phyloP scores from a whole-genome alignment of 2,113 vertebrate species.

The Tupaia chinensis region DNA sequence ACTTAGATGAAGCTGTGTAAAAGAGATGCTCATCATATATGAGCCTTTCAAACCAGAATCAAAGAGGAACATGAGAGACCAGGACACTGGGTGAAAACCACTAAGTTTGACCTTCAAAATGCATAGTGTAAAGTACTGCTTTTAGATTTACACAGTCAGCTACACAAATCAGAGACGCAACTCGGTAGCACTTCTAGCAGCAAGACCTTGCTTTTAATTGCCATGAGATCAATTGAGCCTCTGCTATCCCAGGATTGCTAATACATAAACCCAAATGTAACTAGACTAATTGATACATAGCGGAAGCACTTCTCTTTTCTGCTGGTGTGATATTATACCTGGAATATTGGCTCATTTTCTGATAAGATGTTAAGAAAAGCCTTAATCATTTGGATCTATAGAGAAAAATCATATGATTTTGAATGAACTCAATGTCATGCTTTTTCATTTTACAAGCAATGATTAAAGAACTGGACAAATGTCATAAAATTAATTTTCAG shows the following conservation, averaged over 20 bases:
- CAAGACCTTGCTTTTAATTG: constrained; percentile 18
- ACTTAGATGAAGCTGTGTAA: background rate
- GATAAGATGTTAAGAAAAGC: constrained; percentile 14
- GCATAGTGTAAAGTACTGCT: background rate
- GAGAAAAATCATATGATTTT: background rate
- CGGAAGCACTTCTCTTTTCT: background rate
- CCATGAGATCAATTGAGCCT: background rate
- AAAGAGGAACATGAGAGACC: background rate
- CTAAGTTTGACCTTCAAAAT: constrained; percentile 27
- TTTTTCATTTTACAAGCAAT: background rate
- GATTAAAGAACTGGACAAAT: background rate
- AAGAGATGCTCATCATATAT: background rate
- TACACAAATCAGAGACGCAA: background rate
- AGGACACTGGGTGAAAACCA: background rate
- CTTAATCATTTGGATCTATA: background rate
- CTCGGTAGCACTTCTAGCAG: background rate
- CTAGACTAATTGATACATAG: background rate
- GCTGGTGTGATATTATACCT: background rate
- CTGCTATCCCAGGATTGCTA: background rate
- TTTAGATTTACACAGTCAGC: constrained; percentile 21
- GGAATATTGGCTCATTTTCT: background rate
- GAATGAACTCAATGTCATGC: background rate
- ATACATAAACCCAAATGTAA: background rate
- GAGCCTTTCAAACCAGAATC: constrained; percentile 12
- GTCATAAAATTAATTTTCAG: background rate